A percentile compares a stretch with the other conserved stretches of the same genome.
These are phyloP conservation scores for Arge pagana DNA, from an alignment of 2,888 invertebrate genomes.

Conservation along the genomic window DNA sequence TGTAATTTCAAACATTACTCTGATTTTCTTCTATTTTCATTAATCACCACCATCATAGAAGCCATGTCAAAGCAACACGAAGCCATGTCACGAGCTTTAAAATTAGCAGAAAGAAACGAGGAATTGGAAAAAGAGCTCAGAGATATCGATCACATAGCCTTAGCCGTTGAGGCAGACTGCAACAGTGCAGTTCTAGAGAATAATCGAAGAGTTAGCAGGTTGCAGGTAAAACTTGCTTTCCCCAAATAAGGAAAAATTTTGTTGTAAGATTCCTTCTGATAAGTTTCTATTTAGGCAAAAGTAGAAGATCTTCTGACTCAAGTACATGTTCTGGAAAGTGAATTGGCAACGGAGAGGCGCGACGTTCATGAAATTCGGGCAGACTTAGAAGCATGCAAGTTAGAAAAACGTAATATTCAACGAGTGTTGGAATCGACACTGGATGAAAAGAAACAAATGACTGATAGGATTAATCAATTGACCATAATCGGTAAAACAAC, in stretches of 20 bases:
- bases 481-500: conserved; percentile 63
- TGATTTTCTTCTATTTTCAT: background rate
- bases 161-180: conserved; percentile 77
- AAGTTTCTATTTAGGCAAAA: conserved; percentile 54
- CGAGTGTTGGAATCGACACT: conserved; percentile 61
- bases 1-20: conserved; percentile 4
- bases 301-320: conserved; percentile 58
- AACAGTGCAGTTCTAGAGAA: conserved; percentile 70
- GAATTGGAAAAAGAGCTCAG: conserved; percentile 71
- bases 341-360: conserved; percentile 57
- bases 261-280: background rate
- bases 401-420: conserved; percentile 66
- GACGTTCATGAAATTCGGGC: conserved; percentile 58
- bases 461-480: conserved; percentile 64
- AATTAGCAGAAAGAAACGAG: conserved; percentile 75
- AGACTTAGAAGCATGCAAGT: conserved; percentile 59
- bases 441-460: conserved; percentile 64
- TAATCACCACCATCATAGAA: conserved; percentile 47
- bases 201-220: conserved; percentile 59
- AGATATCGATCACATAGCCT: conserved; percentile 74
- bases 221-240: conserved; percentile 46
- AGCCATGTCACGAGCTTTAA: conserved; percentile 77
- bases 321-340: conserved; percentile 60
- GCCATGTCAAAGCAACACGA: conserved; percentile 75
- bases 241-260: background rate